Evolutionary conservation across 2,797 vertebrate species (phyloP).

Genomic region (Microcaecilia unicolor): DNA sequence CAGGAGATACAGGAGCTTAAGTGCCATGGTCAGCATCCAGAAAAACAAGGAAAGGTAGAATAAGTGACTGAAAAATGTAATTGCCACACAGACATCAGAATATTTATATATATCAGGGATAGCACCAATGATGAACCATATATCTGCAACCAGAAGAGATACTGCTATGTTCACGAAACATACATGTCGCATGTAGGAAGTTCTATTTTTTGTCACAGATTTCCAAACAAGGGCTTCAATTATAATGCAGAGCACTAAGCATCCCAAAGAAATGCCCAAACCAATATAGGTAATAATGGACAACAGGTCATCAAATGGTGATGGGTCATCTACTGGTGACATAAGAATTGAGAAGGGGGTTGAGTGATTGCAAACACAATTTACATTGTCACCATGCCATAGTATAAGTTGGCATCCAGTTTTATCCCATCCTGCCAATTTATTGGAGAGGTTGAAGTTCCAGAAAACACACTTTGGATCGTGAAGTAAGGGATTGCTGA

Average conservation of each 20-base stretch:
- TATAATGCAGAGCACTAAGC: constrained; percentile 67
- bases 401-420: constrained; percentile 48
- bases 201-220: constrained; percentile 67
- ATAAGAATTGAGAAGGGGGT: constrained; percentile 87
- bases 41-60: constrained; percentile 88
- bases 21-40: constrained; percentile 83
- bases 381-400: not conserved
- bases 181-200: constrained; percentile 74
- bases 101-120: constrained; percentile 34
- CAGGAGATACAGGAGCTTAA: constrained; percentile 77
- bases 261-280: constrained; percentile 68
- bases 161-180: constrained; percentile 76
- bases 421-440: constrained; percentile 56
- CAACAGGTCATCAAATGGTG: constrained; percentile 5
- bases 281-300: constrained; percentile 67
- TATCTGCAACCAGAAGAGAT: constrained; percentile 73
- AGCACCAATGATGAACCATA: constrained; percentile 73
- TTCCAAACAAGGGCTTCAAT: constrained; percentile 81
- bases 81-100: constrained; percentile 46
- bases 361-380: constrained; percentile 71
- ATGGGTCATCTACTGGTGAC: constrained; percentile 50
- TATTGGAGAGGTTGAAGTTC: constrained; percentile 60
- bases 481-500: constrained; percentile 24
- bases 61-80: constrained; percentile 80
- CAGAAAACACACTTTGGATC: constrained; percentile 73